These are phyloP conservation scores for Lasioglossum leucozonium DNA, from an alignment of 2,888 invertebrate genomes.

Conservation along the genomic window DNA sequence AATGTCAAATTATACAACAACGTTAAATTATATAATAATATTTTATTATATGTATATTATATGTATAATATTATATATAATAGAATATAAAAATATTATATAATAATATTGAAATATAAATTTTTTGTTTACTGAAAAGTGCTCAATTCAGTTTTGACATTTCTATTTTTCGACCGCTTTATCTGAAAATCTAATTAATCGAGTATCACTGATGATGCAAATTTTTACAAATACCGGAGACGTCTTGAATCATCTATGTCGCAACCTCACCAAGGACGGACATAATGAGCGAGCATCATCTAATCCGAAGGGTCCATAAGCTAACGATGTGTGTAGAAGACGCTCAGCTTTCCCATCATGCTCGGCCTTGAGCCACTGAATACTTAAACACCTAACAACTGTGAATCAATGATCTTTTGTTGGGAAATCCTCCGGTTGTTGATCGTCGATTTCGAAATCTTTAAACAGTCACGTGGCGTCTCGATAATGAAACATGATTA, in stretches of 20 bases:
- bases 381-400: background rate
- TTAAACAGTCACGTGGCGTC: background rate
- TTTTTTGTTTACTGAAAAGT: too few relatives aligned
- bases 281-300: background rate
- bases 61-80: too few relatives aligned
- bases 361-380: constrained; percentile 28
- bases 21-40: too few relatives aligned
- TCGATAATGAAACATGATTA: background rate
- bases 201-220: background rate
- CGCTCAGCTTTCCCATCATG: background rate
- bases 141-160: too few relatives aligned
- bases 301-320: background rate
- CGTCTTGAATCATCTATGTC: background rate
- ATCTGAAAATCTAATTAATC: background rate
- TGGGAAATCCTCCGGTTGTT: background rate
- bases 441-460: background rate
- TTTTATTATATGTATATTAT: too few relatives aligned
- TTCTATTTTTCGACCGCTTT: background rate
- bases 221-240: background rate
- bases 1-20: too few relatives aligned
- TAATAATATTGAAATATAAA: too few relatives aligned
- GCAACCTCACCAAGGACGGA: background rate
- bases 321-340: background rate
- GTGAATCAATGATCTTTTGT: background rate
- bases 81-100: too few relatives aligned